phyloP scores from a whole-genome alignment of 2,888 invertebrate genomes.

The Drosophila prolongata region DNA sequence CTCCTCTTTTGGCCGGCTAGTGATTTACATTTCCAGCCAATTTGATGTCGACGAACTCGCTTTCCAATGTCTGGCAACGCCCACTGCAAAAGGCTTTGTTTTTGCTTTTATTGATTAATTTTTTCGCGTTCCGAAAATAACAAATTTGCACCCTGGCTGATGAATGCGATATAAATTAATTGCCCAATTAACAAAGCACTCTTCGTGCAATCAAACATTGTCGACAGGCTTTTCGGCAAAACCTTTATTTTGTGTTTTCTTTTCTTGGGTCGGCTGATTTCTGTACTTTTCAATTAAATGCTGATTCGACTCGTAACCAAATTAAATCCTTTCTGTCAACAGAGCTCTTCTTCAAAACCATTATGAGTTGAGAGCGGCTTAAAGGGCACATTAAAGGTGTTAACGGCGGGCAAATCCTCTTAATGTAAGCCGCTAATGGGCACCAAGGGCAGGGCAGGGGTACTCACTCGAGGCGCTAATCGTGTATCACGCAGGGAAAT shows the following conservation, averaged over 20 bases:
- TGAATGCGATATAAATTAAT: constrained; percentile 41
- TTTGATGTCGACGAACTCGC: constrained; percentile 19
- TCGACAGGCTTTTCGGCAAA: constrained; percentile 4
- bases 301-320: constrained; percentile 2
- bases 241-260: neutral
- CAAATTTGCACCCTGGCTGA: constrained; percentile 15
- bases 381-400: constrained; percentile 33
- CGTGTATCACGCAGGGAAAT: constrained; percentile 44
- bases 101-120: constrained; percentile 22
- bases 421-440: constrained; percentile 45
- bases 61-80: neutral
- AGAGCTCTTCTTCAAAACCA: constrained; percentile 4
- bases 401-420: constrained; percentile 36
- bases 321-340: constrained; percentile 31
- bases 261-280: neutral
- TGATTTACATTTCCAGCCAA: constrained; percentile 23
- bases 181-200: constrained; percentile 38
- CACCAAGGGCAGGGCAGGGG: constrained; percentile 10
- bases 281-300: constrained; percentile 6
- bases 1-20: neutral
- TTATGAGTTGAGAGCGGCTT: constrained; percentile 19
- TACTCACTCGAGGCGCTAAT: constrained; percentile 38
- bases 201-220: constrained; percentile 15
- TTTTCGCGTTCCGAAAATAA: constrained; percentile 20
- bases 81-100: constrained; percentile 13